Base-by-base conservation (phyloP, 1,140 invertebrate genomes). In the Ips nitidus region DNA sequence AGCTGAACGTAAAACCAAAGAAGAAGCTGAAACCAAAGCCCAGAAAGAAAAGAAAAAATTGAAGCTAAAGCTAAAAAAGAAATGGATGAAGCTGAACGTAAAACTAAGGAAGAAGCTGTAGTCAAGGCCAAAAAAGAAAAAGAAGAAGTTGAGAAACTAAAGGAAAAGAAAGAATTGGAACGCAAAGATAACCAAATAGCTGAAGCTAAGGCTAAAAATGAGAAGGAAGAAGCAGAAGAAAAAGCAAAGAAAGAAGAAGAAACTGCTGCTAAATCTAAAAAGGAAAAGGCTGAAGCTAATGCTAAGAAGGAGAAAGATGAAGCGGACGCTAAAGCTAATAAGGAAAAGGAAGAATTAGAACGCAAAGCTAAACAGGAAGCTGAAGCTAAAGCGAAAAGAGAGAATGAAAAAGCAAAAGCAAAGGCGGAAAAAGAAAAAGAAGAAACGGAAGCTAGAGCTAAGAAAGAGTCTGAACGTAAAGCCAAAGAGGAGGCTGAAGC, bases 111-210 rank as follows among this genome's bases (percentile, higher is more conserved):
- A 52, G 62, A 74, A 53, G 55, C 58, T n/a, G 69, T 74, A 43
- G 65, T 58, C 45, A 69, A 67, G 70, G 69, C 59, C 8, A 73
- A 76, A 74, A 62, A 69, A 60, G 71, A 76, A 52, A 66, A 59
- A 47, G 59, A 50, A 38, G 38, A 41, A 7, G 62, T 53, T 2
- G 62, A 47, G 2, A 53, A 22, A 40, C 61, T 73, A 64, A 71
- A 69, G 45, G 63, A 73, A 62, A 66, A 76, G 69, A 67, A 73
- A 53, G 57, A 69, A 74, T 69, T 71, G 57, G 64, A 72, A 76
- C 52, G 53, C 40, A 58, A 69, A 62, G 57, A 74, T 70, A 63
- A 67, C 71, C 65, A 69, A 73, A 58, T 70, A 70, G 66, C 53
- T 55, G 65, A 69, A 52, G 70, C 69, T 22, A 45, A 40, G 52